Percentiles rank a stretch among this genome's conserved stretches.
phyloP scores from a whole-genome alignment of 2,113 vertebrate genomes.

The Junco hyemalis region DNA sequence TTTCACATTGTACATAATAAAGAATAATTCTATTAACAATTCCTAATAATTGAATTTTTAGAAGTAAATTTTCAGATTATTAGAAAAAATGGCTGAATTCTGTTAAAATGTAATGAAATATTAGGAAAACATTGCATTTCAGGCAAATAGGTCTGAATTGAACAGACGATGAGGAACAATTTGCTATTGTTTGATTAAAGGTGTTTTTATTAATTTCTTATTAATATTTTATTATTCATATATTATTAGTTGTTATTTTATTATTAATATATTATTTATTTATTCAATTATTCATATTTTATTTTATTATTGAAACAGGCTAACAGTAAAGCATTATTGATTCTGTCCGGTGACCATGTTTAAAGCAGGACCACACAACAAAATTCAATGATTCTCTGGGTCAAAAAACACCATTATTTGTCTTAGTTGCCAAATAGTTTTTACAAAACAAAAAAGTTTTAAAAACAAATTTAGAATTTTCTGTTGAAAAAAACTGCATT shows the following conservation, averaged over 20 bases:
- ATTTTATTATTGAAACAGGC: not conserved
- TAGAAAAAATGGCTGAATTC: not conserved
- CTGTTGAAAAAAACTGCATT: not conserved
- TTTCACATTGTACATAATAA: not conserved
- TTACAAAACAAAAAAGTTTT: accelerated
- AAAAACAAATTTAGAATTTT: not conserved
- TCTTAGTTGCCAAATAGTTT: not conserved
- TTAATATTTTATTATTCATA: too few relatives aligned
- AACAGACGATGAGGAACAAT: not conserved
- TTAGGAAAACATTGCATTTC: not conserved
- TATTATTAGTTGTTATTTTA: too few relatives aligned
- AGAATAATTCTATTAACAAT: not conserved
- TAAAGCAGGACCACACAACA: not conserved
- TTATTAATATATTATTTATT: too few relatives aligned
- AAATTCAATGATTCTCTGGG: not conserved
- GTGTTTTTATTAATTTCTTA: not conserved
- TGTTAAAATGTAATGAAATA: not conserved
- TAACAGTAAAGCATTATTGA: not conserved
- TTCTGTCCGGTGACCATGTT: not conserved
- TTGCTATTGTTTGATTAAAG: not conserved
- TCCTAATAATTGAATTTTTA: not conserved
- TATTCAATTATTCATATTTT: too few relatives aligned
- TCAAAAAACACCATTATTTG: not conserved
- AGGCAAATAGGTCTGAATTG: not conserved
- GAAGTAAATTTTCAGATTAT: not conserved